Percentiles rank a stretch among this genome's conserved stretches.
Conservation (phyloP, 2,113 vertebrate genomes). For the Myrmecobius fasciatus region DNA sequence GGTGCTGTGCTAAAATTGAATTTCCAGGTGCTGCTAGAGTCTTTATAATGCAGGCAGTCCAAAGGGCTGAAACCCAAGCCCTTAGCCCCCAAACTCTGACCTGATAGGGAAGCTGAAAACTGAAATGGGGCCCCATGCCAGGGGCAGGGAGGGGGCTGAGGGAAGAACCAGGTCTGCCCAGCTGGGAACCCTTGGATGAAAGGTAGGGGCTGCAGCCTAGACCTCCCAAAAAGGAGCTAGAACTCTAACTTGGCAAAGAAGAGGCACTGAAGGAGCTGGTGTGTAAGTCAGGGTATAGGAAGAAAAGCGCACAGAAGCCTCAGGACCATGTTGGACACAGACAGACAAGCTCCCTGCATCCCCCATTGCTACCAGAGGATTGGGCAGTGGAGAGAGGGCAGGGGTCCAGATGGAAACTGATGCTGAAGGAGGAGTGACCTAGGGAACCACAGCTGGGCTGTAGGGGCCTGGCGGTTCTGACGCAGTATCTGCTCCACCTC, state of each 20-base stretch:
- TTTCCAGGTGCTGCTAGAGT: constrained; percentile 89
- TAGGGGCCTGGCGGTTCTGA: constrained; percentile 86
- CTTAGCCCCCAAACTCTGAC: constrained; percentile 87
- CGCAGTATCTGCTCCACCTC: constrained; percentile 82
- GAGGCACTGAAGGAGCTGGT: constrained; percentile 85
- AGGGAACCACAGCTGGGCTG: constrained; percentile 83
- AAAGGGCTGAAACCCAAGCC: constrained; percentile 88
- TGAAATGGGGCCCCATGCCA: constrained; percentile 88
- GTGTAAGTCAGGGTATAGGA: constrained; percentile 88
- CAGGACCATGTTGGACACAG: constrained; percentile 77
- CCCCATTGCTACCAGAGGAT: constrained; percentile 83
- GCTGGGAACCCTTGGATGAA: constrained; percentile 91
- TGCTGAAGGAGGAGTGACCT: constrained; percentile 84
- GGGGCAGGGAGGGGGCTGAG: constrained; percentile 75
- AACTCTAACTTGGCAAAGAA: constrained; percentile 84
- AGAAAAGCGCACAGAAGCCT: constrained; percentile 34
- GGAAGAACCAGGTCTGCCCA: constrained; percentile 56
- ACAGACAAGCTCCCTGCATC: constrained; percentile 85
- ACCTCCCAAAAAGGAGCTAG: constrained; percentile 89
- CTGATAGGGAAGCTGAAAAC: constrained; percentile 87
- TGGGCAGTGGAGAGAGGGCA: constrained; percentile 89
- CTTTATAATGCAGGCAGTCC: constrained; percentile 93
- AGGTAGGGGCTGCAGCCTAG: constrained; percentile 92
- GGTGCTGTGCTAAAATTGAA: constrained; percentile 89
- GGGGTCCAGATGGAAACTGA: constrained; percentile 92